These are phyloP conservation scores for Eupithecia subumbrata DNA, from an alignment of 2,888 invertebrate species.

Conservation along the genomic window DNA sequence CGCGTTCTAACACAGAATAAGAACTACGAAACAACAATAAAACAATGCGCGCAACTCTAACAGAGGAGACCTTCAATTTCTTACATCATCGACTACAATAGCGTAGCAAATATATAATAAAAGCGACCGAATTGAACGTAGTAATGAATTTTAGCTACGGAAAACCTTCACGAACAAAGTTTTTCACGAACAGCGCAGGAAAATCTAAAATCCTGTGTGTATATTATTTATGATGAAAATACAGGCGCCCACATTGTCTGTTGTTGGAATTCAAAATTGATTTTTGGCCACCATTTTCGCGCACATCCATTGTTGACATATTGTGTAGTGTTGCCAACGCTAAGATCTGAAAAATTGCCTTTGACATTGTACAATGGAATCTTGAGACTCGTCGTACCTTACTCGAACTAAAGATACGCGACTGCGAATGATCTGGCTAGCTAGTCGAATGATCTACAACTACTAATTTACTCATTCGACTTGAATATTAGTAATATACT, in stretches of 20 bases:
- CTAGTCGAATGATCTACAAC: too few species aligned
- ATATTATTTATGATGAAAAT: constrained; percentile 48
- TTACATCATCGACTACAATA: constrained; percentile 81
- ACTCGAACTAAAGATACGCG: too few species aligned
- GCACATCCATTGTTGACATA: constrained; percentile 3
- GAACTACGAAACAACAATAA: constrained; percentile 57
- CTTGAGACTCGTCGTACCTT: too few species aligned
- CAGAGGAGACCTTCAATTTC: constrained; percentile 67
- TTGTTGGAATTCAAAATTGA: constrained; percentile 80
- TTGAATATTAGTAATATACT: too few species aligned
- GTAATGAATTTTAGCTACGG: background rate
- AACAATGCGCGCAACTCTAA: constrained; percentile 57
- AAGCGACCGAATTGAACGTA: background rate
- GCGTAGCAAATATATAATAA: background rate
- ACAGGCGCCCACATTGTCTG: constrained; percentile 33
- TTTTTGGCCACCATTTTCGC: constrained; percentile 76
- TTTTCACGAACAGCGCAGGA: background rate
- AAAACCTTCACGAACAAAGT: background rate
- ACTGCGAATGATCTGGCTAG: too few species aligned
- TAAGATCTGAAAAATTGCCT: background rate
- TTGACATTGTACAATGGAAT: background rate
- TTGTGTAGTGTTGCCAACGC: constrained; percentile 9
- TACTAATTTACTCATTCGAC: too few species aligned
- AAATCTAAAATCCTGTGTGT: background rate
- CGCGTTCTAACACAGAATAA: constrained; percentile 41